These are phyloP conservation scores for Cephonodes hylas DNA, from an alignment of 2,888 invertebrate species.

Conservation along the genomic window DNA sequence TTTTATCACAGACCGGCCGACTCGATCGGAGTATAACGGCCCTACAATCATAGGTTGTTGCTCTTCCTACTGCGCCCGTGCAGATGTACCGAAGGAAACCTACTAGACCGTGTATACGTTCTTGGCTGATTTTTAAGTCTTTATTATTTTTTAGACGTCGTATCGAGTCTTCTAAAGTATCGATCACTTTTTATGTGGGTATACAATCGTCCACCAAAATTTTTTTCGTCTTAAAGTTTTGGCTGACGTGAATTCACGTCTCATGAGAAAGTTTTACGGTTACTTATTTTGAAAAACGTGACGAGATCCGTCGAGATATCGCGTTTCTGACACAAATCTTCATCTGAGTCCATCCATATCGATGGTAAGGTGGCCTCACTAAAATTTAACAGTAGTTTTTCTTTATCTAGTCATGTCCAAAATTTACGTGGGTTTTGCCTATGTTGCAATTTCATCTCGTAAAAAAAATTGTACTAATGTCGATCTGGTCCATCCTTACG, in stretches of 20 bases:
- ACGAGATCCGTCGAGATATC: not conserved
- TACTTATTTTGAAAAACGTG: not conserved
- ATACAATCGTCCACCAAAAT: not conserved
- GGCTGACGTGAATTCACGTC: not conserved
- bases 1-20: slow-evolving; percentile 62
- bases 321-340: too few relatives aligned
- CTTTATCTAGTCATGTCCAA: too few relatives aligned
- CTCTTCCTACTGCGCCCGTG: slow-evolving; percentile 67
- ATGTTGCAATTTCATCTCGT: too few relatives aligned
- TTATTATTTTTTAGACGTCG: not conserved
- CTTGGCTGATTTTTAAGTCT: not conserved
- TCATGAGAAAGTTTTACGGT: not conserved
- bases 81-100: slow-evolving; percentile 32
- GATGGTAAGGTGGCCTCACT: too few relatives aligned
- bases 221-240: not conserved
- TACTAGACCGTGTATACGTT: slow-evolving; percentile 10
- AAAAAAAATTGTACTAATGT: too few relatives aligned
- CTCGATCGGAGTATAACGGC: slow-evolving; percentile 75
- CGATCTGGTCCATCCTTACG: too few relatives aligned
- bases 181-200: not conserved
- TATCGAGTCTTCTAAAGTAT: not conserved
- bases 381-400: too few relatives aligned
- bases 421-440: too few relatives aligned
- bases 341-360: too few relatives aligned
- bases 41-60: slow-evolving; percentile 81